Percentiles rank a stretch among this genome's conserved stretches.
These are phyloP conservation scores for Prunella fulvescens DNA, from an alignment of 2,113 vertebrate species.

Conservation along the genomic window DNA sequence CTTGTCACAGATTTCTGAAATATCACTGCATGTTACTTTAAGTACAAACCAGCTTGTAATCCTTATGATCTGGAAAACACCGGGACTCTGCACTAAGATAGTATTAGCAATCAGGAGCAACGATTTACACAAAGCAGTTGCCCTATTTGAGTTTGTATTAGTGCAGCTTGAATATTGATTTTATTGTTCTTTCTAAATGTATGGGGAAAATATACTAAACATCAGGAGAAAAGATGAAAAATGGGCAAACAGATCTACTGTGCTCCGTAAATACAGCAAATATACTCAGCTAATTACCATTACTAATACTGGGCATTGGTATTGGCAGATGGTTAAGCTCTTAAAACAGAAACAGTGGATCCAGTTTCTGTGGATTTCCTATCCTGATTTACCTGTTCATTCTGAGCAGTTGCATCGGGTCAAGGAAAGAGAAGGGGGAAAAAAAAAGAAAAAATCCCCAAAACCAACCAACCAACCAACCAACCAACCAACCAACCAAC, in stretches of 20 bases:
- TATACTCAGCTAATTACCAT: background rate
- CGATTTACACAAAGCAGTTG: background rate
- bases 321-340: constrained; percentile 37
- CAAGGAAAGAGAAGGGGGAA: background rate
- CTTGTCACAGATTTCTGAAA: background rate
- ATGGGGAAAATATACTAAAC: background rate
- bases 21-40: background rate
- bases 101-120: background rate
- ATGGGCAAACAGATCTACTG: background rate
- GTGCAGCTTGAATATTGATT: constrained; percentile 4
- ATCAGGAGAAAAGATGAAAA: constrained; percentile 18
- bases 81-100: background rate
- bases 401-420: background rate
- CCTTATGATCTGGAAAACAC: background rate
- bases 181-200: background rate
- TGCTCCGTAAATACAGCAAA: background rate
- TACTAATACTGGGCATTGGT: constrained; percentile 27
- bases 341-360: constrained; percentile 23
- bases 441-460: background rate
- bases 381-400: constrained; percentile 14
- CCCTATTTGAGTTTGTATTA: background rate
- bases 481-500: too few species aligned
- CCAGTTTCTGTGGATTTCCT: constrained; percentile 21
- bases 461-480: background rate
- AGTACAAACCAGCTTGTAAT: constrained; percentile 15